These are phyloP conservation scores for Callitettix versicolor DNA, from an alignment of 1,140 invertebrate genomes.

Conservation along the genomic window DNA sequence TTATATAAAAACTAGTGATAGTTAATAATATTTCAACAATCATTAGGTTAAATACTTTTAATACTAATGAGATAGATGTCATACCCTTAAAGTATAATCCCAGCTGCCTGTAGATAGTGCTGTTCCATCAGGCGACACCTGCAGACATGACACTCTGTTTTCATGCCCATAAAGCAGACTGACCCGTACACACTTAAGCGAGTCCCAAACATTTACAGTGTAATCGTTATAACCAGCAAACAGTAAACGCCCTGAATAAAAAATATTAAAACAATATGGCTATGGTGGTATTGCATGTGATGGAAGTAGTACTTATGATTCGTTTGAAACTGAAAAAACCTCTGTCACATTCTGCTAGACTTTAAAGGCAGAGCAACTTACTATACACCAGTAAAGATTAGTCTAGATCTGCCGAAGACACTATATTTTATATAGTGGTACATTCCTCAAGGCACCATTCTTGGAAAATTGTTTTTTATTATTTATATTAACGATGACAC, in stretches of 20 bases:
- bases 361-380: too few species aligned
- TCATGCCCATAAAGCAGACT: constrained; percentile 95
- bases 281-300: background rate
- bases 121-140: constrained; percentile 94
- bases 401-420: too few species aligned
- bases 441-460: too few species aligned
- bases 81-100: constrained; percentile 90
- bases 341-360: background rate
- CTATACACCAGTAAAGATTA: too few species aligned
- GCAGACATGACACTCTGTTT: constrained; percentile 89
- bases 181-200: constrained; percentile 83
- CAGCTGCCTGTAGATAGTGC: constrained; percentile 95
- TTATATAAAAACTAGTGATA: too few species aligned
- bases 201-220: constrained; percentile 98
- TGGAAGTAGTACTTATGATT: background rate
- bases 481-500: too few species aligned
- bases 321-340: background rate
- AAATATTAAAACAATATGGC: constrained; percentile 7
- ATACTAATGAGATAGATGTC: background rate
- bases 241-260: constrained; percentile 64
- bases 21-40: too few species aligned
- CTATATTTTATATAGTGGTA: too few species aligned
- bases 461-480: too few species aligned
- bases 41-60: too few species aligned
- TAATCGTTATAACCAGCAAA: constrained; percentile 99